Conservation (phyloP, 2,113 vertebrate species). For the Saiga tatarica region DNA sequence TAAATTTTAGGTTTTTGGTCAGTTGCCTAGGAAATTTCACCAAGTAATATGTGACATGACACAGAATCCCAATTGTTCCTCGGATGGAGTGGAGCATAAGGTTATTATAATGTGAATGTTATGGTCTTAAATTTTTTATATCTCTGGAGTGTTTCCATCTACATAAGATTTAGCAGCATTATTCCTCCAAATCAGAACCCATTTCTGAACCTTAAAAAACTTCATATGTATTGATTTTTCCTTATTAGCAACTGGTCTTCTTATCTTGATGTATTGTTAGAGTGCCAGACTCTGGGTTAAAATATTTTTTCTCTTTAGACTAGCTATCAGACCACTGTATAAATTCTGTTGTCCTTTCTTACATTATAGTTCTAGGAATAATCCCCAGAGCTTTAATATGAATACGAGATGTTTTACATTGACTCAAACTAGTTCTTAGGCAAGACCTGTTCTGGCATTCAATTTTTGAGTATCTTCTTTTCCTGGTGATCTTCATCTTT, state of each 20-base stretch:
- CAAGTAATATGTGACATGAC: not conserved
- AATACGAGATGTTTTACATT: not conserved
- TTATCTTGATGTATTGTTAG: not conserved
- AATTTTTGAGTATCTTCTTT: not conserved
- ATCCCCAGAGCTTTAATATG: not conserved
- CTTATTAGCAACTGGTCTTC: not conserved
- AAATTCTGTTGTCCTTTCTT: not conserved
- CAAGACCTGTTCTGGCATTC: not conserved
- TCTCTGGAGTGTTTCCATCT: not conserved
- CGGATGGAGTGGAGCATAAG: not conserved
- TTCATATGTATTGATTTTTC: not conserved
- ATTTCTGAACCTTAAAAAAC: not conserved
- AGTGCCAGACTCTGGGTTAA: not conserved
- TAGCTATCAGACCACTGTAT: not conserved
- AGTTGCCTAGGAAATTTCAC: not conserved
- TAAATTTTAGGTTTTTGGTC: not conserved
- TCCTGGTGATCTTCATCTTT: not conserved
- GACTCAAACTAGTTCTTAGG: not conserved
- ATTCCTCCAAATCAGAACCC: not conserved
- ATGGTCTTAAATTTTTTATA: not conserved
- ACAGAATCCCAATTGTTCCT: not conserved
- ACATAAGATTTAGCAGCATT: not conserved
- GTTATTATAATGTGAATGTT: not conserved
- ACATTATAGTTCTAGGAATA: not conserved
- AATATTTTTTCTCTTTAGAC: not conserved